phyloP scores from a whole-genome alignment of 2,797 vertebrate species.

The Tragopan temminckii region DNA sequence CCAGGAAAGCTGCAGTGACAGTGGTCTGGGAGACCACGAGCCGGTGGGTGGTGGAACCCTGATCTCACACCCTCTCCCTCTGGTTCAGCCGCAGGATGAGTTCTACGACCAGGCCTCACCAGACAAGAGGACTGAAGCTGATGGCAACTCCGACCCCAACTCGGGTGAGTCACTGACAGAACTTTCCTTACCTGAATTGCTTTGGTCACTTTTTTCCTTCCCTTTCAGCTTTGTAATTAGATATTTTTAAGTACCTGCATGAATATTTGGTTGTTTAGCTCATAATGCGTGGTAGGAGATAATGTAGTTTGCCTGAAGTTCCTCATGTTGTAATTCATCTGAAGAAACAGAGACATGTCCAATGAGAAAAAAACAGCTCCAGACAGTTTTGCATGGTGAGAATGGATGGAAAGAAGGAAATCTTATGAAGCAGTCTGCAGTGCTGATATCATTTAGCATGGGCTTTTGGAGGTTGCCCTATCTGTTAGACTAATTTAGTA shows the following conservation, averaged over 20 bases:
- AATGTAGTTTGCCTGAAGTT: background rate
- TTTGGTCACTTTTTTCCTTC: background rate
- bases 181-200: background rate
- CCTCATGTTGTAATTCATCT: background rate
- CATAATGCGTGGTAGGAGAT: background rate
- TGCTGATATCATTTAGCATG: background rate
- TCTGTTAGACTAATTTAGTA: background rate
- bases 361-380: background rate
- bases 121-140: slow-evolving; percentile 99
- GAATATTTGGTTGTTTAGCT: background rate
- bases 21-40: slow-evolving; percentile 98
- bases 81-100: slow-evolving; percentile 99
- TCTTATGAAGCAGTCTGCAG: background rate
- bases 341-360: background rate
- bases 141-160: slow-evolving; percentile 99
- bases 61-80: slow-evolving; percentile 99
- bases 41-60: slow-evolving; percentile 96
- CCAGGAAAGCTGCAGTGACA: slow-evolving; percentile 99
- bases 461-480: background rate
- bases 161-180: slow-evolving; percentile 88
- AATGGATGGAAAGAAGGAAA: background rate
- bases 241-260: background rate
- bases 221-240: background rate
- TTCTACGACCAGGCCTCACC: slow-evolving; percentile 98
- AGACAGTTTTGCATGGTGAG: background rate